Percentiles rank a stretch among this genome's conserved stretches.
phyloP scores from a whole-genome alignment of 2,113 vertebrate genomes.

The Scopus umbretta region DNA sequence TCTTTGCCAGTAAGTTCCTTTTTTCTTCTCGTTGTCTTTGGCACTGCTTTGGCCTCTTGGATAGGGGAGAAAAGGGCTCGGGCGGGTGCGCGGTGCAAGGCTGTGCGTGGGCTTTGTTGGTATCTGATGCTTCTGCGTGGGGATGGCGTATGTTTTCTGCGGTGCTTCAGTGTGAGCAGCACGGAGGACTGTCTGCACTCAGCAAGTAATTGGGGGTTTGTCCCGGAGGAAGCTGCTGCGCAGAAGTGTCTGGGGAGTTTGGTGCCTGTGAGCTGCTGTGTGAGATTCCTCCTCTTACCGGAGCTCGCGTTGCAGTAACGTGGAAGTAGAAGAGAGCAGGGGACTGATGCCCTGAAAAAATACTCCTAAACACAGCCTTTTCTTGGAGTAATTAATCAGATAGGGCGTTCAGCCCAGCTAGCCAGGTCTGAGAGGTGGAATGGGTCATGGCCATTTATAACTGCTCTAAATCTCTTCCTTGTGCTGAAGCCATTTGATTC shows the following conservation, averaged over 20 bases:
- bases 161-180: not conserved
- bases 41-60: not conserved
- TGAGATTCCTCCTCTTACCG: not conserved
- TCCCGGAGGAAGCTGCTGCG: not conserved
- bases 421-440: not conserved
- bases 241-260: not conserved
- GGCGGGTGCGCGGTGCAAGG: not conserved
- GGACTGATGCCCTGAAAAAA: not conserved
- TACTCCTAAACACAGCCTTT: not conserved
- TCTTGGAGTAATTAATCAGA: not conserved
- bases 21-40: not conserved
- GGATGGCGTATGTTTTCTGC: not conserved
- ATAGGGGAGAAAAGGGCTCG: not conserved
- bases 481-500: not conserved
- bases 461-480: not conserved
- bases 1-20: not conserved
- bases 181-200: fast-evolving
- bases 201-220: not conserved
- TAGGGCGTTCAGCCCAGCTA: not conserved
- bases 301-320: fast-evolving
- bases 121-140: not conserved
- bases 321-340: not conserved
- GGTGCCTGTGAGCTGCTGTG: not conserved
- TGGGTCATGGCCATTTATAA: not conserved
- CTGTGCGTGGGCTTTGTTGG: fast-evolving